A percentile compares a stretch with the other conserved stretches of the same genome.
Evolutionary conservation across 2,113 vertebrate genomes (phyloP).

Genomic region (Tetrao urogallus): DNA sequence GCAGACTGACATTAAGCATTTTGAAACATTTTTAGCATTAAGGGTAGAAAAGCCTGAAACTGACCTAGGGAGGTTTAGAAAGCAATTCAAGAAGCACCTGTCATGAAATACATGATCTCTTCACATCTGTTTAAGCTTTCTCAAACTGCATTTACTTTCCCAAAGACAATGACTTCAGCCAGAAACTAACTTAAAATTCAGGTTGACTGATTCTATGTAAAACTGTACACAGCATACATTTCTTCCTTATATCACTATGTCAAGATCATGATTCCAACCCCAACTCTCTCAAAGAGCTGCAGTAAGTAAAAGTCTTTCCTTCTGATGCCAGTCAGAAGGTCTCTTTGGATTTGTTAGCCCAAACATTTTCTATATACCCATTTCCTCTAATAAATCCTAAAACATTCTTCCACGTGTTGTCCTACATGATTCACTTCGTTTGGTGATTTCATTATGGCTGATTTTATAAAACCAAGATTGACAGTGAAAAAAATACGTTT

Average conservation of each 20-base stretch:
- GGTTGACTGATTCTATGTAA: neutral
- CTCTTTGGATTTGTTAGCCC: neutral
- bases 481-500: neutral
- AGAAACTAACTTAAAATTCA: neutral
- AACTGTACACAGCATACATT: fast-evolving
- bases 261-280: neutral
- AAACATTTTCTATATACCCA: neutral
- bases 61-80: neutral
- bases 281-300: neutral
- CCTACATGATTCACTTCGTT: neutral
- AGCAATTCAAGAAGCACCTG: neutral
- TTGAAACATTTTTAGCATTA: neutral
- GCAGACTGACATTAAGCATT: neutral
- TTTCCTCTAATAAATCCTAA: neutral
- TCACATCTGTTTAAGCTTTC: neutral
- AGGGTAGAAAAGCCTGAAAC: neutral
- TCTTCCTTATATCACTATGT: neutral
- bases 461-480: neutral
- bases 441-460: neutral
- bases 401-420: fast-evolving
- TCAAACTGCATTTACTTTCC: neutral
- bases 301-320: neutral
- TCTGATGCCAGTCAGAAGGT: neutral
- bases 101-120: neutral
- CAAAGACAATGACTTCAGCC: neutral